Base-by-base conservation (phyloP, 2,113 vertebrate species). In the Esox niger region DNA sequence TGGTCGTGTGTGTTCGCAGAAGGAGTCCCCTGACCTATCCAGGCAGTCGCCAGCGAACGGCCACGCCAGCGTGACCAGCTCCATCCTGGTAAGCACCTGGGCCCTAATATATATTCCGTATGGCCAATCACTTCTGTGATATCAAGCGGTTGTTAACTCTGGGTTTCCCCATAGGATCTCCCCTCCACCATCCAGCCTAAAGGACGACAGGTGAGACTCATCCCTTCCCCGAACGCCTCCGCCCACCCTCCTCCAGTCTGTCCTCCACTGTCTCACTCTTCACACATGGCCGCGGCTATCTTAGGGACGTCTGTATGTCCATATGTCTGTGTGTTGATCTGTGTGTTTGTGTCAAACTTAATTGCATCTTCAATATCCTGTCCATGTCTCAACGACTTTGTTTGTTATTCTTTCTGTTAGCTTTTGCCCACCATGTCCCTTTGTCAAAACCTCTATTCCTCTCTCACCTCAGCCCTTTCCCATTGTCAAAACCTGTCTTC, bases 21-120 rank as follows among this genome's bases (percentile, higher is more conserved):
- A 90, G 66, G 88, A 90, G 68, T 90, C 88, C 0, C 88, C 88
- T 0, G 87, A 88, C 64, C 47, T 87, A 69, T 85, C 84, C 31
- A 79, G 38, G 38, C 85, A 88, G 79, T 90, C 87, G 1, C 87
- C 88, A 26, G 87, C 88, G 2, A 90, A 90, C 0, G 88, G 88
- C 4, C 95, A 97, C 80, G 95, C 95, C 86, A 99, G 97, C 88
- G 95, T 96, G 91, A 98, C 95, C 89, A 98, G 96, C 95, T 98
- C 97, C 91, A 95, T 99, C 93, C 95, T 96, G 95, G 97, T 99
- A 94, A 87, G 94, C 92, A 86, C 27, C 13, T 2, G 31, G 23
- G 84, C 79, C 55, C 57, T 58, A 13, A 26, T 29, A 30, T 59
- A 1, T 10, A n/a, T 7, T 6, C 63, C 2, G 29, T 46, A 26